Conservation (phyloP, 2,888 invertebrate genomes). For the Lepetodrilus schrolli region DNA sequence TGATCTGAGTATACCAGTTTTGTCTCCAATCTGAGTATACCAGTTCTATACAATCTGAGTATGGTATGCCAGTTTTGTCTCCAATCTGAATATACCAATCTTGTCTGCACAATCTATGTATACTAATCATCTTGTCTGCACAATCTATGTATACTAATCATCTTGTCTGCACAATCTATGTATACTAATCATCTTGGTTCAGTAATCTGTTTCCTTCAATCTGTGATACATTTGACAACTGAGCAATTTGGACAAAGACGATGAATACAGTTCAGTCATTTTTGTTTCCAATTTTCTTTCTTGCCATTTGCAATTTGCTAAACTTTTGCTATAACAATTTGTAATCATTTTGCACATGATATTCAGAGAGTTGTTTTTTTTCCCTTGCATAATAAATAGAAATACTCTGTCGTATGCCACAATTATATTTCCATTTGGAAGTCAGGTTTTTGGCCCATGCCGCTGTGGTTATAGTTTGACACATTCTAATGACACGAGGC, state of each 20-base stretch:
- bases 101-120: too few relatives aligned
- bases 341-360: constrained; percentile 9
- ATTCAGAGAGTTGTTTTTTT: constrained; percentile 19
- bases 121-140: too few relatives aligned
- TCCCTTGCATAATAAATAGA: constrained; percentile 7
- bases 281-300: not conserved
- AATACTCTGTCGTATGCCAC: constrained; percentile 6
- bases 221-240: constrained; percentile 2
- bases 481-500: not conserved
- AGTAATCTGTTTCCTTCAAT: too few relatives aligned
- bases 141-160: too few relatives aligned
- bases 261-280: not conserved
- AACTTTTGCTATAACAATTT: constrained; percentile 10
- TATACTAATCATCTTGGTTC: too few relatives aligned
- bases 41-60: too few relatives aligned
- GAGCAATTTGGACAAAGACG: not conserved
- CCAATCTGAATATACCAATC: too few relatives aligned
- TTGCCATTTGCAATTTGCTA: constrained; percentile 16
- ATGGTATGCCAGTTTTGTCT: too few relatives aligned
- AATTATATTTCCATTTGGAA: constrained; percentile 16
- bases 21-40: too few relatives aligned
- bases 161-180: too few relatives aligned
- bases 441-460: not conserved
- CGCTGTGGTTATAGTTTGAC: not conserved
- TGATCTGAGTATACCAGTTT: too few relatives aligned